phyloP scores from a whole-genome alignment of 2,888 invertebrate species.

The Drosophila prostipennis region DNA sequence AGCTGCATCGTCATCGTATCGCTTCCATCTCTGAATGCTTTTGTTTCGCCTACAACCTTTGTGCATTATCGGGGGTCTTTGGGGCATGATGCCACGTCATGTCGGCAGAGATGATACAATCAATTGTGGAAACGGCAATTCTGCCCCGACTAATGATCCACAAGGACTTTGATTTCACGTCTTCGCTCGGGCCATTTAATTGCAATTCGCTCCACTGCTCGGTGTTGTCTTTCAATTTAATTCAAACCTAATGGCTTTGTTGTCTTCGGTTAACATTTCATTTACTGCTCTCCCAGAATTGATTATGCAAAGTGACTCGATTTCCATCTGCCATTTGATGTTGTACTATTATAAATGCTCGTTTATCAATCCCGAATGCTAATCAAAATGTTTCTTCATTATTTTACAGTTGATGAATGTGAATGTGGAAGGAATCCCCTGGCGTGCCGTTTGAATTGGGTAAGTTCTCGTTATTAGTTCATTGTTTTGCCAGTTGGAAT shows the following conservation, averaged over 20 bases:
- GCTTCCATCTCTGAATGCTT: constrained; percentile 18
- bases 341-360: constrained; percentile 10
- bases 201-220: constrained; percentile 30
- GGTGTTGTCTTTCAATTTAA: constrained; percentile 45
- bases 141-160: constrained; percentile 1
- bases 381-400: constrained; percentile 54
- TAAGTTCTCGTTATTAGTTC: constrained; percentile 60
- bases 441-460: constrained; percentile 45
- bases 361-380: constrained; percentile 45
- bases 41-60: constrained; percentile 50
- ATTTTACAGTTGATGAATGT: constrained; percentile 60
- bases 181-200: constrained; percentile 28
- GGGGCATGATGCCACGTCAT: constrained; percentile 12
- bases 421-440: constrained; percentile 18
- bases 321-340: constrained; percentile 36
- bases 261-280: constrained; percentile 48
- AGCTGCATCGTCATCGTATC: constrained; percentile 26
- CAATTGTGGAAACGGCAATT: constrained; percentile 7
- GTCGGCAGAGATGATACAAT: constrained; percentile 31
- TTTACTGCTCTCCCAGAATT: constrained; percentile 31
- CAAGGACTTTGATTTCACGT: constrained; percentile 22
- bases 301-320: constrained; percentile 45
- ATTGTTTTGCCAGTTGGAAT: constrained; percentile 54
- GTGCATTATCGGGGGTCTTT: constrained; percentile 56
- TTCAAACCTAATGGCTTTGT: constrained; percentile 25